Conservation (phyloP, 2,888 invertebrate genomes). For the Uloborus plumipes region DNA sequence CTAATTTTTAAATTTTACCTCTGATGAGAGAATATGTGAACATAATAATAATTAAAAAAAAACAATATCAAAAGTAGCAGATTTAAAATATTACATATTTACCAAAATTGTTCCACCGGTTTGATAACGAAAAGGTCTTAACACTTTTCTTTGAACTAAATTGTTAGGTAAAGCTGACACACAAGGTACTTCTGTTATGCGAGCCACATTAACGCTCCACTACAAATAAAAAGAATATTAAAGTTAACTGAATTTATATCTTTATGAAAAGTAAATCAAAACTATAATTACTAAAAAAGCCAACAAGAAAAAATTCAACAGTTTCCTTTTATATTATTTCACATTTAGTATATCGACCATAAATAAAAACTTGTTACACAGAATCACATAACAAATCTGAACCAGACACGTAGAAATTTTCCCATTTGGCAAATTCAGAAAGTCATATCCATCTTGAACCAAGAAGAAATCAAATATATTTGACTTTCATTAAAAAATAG, state of each 20-base stretch:
- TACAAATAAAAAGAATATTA: constrained; percentile 71
- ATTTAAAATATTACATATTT: constrained; percentile 40
- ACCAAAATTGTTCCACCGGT: constrained; percentile 85
- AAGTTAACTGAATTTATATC: not conserved
- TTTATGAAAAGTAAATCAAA: not conserved
- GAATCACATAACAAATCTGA: no score
- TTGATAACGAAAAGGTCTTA: constrained; percentile 84
- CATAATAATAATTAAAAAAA: not conserved
- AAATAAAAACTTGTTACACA: no score
- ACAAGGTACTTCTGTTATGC: constrained; percentile 83
- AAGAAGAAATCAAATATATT: no score
- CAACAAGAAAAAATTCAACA: not conserved
- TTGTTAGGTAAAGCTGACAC: constrained; percentile 83
- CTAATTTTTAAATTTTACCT: no score
- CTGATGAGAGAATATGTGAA: no score
- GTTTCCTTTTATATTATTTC: not conserved
- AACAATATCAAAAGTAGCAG: not conserved
- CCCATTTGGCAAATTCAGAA: no score
- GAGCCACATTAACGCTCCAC: constrained; percentile 86
- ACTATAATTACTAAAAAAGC: not conserved
- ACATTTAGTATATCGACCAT: no score
- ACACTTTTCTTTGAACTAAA: constrained; percentile 81
- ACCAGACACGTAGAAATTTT: no score
- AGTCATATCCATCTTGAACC: no score
- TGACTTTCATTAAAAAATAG: no score